A percentile compares a stretch with the other conserved stretches of the same genome.
Evolutionary conservation across 2,113 vertebrate species (phyloP).

Genomic region (Psittacula cyanocephala): DNA sequence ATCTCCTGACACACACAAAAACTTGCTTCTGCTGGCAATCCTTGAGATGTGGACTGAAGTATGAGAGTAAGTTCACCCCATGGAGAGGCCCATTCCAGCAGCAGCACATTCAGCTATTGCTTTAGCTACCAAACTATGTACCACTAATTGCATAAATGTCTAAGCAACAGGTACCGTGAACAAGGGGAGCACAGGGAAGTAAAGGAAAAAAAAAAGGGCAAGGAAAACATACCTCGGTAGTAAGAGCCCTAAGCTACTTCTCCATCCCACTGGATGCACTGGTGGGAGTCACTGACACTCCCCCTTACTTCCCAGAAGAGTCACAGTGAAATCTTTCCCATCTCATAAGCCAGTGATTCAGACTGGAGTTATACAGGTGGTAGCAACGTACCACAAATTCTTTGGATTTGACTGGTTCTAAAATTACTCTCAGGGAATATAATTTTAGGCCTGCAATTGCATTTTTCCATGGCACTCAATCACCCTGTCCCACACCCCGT

Average conservation of each 20-base stretch:
- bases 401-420: background rate
- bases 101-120: accelerated
- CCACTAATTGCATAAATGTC: background rate
- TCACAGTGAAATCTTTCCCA: background rate
- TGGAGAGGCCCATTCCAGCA: background rate
- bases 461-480: background rate
- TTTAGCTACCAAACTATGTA: background rate
- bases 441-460: background rate
- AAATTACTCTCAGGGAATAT: background rate
- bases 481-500: background rate
- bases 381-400: background rate
- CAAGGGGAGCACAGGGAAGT: background rate
- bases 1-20: background rate
- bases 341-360: background rate
- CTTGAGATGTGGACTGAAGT: background rate
- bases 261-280: accelerated
- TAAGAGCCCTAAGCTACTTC: background rate
- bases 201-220: background rate
- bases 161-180: background rate
- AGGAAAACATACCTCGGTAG: background rate
- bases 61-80: background rate
- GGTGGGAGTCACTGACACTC: background rate
- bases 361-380: background rate
- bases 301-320: background rate
- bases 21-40: background rate